Evolutionary conservation across 2,113 vertebrate genomes (phyloP).

Genomic region (Alectura lathami): DNA sequence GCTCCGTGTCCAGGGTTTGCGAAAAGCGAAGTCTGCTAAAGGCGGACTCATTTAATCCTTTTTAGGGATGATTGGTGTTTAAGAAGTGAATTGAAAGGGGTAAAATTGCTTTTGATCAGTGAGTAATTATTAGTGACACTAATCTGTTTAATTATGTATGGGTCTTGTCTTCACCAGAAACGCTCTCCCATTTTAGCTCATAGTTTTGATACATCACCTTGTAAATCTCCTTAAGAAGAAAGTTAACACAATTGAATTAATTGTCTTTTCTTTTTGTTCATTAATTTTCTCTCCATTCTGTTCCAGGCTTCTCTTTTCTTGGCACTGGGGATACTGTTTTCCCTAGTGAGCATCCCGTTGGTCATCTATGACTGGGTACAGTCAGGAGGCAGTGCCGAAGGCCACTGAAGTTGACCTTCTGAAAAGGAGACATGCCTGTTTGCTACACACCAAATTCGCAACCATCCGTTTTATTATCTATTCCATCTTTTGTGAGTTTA

Average conservation of each 20-base stretch:
- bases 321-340: conserved; percentile 77
- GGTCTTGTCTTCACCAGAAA: conserved; percentile 6
- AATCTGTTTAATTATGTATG: conserved; percentile 34
- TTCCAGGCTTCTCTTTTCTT: conserved; percentile 79
- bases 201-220: conserved; percentile 14
- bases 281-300: conserved; percentile 11
- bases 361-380: conserved; percentile 84
- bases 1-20: not conserved
- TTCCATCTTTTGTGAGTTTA: conserved; percentile 68
- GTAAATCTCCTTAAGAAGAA: conserved; percentile 10
- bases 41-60: conserved; percentile 6
- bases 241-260: conserved; percentile 23
- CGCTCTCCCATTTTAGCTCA: conserved; percentile 12
- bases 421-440: conserved; percentile 16
- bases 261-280: not conserved
- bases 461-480: conserved; percentile 57
- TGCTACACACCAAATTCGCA: conserved; percentile 56
- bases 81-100: not conserved
- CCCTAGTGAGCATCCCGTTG: conserved; percentile 81
- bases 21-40: not conserved
- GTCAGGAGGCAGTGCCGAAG: conserved; percentile 23
- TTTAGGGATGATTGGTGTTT: not conserved
- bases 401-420: conserved; percentile 56
- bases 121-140: not conserved
- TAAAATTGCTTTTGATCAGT: not conserved